Evolutionary conservation across 2,113 vertebrate species (phyloP).

Genomic region (Scortum barcoo): DNA sequence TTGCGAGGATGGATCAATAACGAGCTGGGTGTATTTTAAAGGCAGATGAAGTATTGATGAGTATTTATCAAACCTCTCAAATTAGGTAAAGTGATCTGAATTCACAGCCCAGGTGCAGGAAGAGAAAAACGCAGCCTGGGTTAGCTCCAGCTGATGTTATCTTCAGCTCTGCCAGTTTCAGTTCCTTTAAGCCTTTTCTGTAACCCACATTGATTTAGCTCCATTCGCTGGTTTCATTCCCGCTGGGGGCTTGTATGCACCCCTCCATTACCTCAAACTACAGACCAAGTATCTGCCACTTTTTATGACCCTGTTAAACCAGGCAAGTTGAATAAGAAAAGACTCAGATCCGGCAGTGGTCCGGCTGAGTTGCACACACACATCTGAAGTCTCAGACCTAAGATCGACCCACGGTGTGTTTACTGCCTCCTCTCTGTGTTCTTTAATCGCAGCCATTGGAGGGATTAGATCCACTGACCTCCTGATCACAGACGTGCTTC

Average conservation of each 20-base stretch:
- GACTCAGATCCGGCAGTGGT: background rate
- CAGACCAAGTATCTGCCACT: constrained; percentile 21
- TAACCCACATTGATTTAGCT: constrained; percentile 33
- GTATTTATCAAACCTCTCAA: constrained; percentile 44
- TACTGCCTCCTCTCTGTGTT: constrained; percentile 24
- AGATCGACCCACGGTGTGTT: constrained; percentile 22
- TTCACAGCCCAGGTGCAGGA: background rate
- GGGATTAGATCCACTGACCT: constrained; percentile 31
- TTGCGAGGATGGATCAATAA: constrained; percentile 40
- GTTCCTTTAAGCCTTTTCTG: constrained; percentile 28
- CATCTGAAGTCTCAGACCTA: constrained; percentile 18
- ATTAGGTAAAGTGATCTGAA: constrained; percentile 36
- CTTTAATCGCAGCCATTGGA: constrained; percentile 18
- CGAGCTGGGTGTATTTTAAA: constrained; percentile 29
- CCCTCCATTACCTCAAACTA: constrained; percentile 28
- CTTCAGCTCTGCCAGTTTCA: constrained; percentile 14
- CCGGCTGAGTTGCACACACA: constrained; percentile 18
- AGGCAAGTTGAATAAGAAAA: constrained; percentile 19
- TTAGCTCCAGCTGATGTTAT: background rate
- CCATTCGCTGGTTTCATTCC: constrained; percentile 30
- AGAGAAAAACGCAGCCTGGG: background rate
- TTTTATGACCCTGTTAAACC: constrained; percentile 45
- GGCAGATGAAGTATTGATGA: constrained; percentile 13
- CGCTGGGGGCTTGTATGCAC: constrained; percentile 22
- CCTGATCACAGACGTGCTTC: constrained; percentile 28